These are phyloP conservation scores for Acanthisitta chloris DNA, from an alignment of 2,113 vertebrate genomes.

Conservation along the genomic window DNA sequence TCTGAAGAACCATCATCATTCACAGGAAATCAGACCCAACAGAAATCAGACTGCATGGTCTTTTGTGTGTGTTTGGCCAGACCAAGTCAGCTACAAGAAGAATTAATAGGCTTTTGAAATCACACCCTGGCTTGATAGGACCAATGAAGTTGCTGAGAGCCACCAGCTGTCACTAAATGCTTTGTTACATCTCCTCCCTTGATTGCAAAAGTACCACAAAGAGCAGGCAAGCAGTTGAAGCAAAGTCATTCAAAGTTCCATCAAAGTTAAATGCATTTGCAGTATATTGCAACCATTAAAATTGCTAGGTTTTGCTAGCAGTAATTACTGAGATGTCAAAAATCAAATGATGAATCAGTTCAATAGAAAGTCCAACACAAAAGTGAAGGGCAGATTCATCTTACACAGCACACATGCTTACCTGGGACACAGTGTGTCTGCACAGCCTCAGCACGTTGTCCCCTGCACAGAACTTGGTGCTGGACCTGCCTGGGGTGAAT, in stretches of 20 bases:
- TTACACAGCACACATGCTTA: rapidly evolving
- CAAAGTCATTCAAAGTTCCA: neutral
- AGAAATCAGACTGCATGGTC: rapidly evolving
- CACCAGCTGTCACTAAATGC: neutral
- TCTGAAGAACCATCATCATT: neutral
- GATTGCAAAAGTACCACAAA: neutral
- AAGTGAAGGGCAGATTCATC: neutral
- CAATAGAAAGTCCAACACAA: neutral
- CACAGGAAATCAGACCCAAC: neutral
- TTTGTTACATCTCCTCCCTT: neutral
- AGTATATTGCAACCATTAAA: neutral
- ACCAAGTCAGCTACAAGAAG: neutral
- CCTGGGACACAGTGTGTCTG: rapidly evolving
- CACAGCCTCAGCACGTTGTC: neutral
- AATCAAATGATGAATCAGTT: neutral
- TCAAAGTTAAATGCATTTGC: neutral
- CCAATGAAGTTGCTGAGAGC: neutral
- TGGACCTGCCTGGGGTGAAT: neutral
- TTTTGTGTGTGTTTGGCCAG: neutral
- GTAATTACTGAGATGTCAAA: conserved; percentile 38
- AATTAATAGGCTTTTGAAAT: neutral
- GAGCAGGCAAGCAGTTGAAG: neutral
- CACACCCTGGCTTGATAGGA: neutral
- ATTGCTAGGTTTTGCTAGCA: neutral
- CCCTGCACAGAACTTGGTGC: rapidly evolving